Evolutionary conservation across 2,113 vertebrate species (phyloP).

Genomic region (Pollimyrus isidori): DNA sequence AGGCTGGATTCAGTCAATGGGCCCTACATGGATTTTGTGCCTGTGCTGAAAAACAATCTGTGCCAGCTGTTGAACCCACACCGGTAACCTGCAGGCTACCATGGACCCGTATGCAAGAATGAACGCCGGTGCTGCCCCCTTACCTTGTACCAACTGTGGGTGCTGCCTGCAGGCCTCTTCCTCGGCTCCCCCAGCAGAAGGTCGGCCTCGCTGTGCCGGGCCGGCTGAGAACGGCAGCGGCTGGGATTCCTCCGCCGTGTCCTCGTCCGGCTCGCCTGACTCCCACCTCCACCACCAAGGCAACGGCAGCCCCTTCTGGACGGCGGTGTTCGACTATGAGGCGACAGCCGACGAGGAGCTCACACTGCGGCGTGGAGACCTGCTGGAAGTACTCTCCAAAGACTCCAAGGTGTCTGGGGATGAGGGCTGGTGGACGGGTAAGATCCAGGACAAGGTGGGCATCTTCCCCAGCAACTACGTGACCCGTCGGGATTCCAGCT

Average conservation of each 20-base stretch:
- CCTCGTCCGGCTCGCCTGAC: constrained; percentile 55
- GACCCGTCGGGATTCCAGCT: constrained; percentile 56
- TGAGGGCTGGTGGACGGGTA: constrained; percentile 89
- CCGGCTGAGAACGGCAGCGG: constrained; percentile 62
- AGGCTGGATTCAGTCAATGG: constrained; percentile 50
- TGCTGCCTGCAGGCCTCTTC: constrained; percentile 47
- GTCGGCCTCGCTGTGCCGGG: constrained; percentile 41
- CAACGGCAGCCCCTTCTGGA: constrained; percentile 66
- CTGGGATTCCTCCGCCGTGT: constrained; percentile 58
- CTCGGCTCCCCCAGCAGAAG: constrained; percentile 41
- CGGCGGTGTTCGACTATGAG: constrained; percentile 82
- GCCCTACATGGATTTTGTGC: constrained; percentile 57
- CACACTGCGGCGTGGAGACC: constrained; percentile 73
- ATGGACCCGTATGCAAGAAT: constrained; percentile 62
- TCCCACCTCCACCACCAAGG: constrained; percentile 39
- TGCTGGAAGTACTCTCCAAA: constrained; percentile 80
- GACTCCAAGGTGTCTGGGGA: constrained; percentile 82
- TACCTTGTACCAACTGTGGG: constrained; percentile 60
- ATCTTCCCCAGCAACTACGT: constrained; percentile 87
- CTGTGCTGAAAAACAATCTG: constrained; percentile 54
- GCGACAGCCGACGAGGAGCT: constrained; percentile 80
- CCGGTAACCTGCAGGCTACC: constrained; percentile 43
- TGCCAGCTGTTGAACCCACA: constrained; percentile 42
- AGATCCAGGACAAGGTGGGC: constrained; percentile 78
- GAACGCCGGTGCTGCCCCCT: constrained; percentile 44